phyloP scores from a whole-genome alignment of 2,113 vertebrate species.

The Brevimyrus niger region DNA sequence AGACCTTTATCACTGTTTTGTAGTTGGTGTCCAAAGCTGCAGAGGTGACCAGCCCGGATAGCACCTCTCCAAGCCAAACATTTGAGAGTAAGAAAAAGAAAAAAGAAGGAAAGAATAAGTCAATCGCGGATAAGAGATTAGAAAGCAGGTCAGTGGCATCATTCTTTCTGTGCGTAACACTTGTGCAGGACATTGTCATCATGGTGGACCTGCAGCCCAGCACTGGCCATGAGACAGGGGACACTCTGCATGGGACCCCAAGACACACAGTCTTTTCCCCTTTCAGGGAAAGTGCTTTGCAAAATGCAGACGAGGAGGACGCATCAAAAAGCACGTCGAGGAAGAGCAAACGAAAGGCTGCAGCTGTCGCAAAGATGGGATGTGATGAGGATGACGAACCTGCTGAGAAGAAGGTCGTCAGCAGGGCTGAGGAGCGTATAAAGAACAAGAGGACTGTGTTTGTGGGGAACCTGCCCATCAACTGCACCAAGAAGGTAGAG shows the following conservation, averaged over 20 bases:
- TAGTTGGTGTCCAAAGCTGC: constrained; percentile 50
- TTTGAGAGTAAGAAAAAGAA: constrained; percentile 18
- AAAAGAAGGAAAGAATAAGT: constrained; percentile 33
- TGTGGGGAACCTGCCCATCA: constrained; percentile 81
- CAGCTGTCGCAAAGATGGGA: constrained; percentile 11
- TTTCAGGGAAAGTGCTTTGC: constrained; percentile 67
- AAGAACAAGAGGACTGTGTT: constrained; percentile 77
- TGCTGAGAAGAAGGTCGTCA: constrained; percentile 30
- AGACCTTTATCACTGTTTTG: constrained; percentile 8
- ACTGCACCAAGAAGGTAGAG: constrained; percentile 70
- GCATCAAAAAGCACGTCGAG: neutral
- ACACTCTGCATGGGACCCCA: neutral
- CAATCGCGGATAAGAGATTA: constrained; percentile 53
- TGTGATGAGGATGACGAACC: constrained; percentile 22
- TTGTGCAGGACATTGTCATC: neutral
- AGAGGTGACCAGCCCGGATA: constrained; percentile 21
- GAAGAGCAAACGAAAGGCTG: constrained; percentile 44
- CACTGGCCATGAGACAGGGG: neutral
- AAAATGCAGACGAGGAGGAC: constrained; percentile 67
- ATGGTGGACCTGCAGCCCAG: neutral
- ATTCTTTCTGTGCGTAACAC: neutral
- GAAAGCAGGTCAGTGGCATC: constrained; percentile 57
- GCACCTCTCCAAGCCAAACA: constrained; percentile 18
- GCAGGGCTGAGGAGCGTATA: constrained; percentile 50
- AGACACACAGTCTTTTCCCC: neutral